phyloP scores from a whole-genome alignment of 1,140 invertebrate species.

The Pseudomyrmex dendroicus region DNA sequence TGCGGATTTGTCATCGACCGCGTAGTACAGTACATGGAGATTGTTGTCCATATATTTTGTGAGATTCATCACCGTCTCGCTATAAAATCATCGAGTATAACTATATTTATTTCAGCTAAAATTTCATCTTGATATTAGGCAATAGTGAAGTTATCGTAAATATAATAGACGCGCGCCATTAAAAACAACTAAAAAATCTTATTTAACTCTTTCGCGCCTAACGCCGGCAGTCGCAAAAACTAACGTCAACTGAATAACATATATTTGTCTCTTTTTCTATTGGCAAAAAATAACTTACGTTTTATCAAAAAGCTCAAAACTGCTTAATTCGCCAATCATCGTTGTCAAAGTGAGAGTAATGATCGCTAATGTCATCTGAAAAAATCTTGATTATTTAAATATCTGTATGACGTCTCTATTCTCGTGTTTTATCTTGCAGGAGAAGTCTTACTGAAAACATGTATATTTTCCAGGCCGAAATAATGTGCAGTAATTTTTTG shows the following conservation, averaged over 20 bases:
- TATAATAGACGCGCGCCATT: neutral
- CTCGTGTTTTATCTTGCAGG: neutral
- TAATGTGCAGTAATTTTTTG: slow-evolving; percentile 67
- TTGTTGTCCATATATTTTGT: slow-evolving; percentile 52
- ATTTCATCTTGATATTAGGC: neutral
- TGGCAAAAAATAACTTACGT: slow-evolving; percentile 37
- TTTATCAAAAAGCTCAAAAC: slow-evolving; percentile 36
- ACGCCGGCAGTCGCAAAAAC: too few relatives aligned
- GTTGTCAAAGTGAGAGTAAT: slow-evolving; percentile 52
- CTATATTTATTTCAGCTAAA: neutral
- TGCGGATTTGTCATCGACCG: slow-evolving; percentile 23
- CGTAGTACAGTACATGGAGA: slow-evolving; percentile 57
- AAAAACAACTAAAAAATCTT: too few relatives aligned
- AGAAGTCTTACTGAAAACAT: slow-evolving; percentile 58
- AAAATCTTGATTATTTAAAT: neutral
- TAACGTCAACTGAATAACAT: too few relatives aligned
- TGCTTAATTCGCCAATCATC: slow-evolving; percentile 38
- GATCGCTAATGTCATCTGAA: slow-evolving; percentile 56
- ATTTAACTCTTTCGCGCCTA: too few relatives aligned
- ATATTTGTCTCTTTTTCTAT: neutral
- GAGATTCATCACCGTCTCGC: slow-evolving; percentile 62
- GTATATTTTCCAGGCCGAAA: slow-evolving; percentile 63
- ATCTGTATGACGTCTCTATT: neutral
- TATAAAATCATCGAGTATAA: slow-evolving; percentile 32
- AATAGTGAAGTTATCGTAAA: neutral